phyloP scores from a whole-genome alignment of 2,113 vertebrate species.

The Zapus hudsonius region DNA sequence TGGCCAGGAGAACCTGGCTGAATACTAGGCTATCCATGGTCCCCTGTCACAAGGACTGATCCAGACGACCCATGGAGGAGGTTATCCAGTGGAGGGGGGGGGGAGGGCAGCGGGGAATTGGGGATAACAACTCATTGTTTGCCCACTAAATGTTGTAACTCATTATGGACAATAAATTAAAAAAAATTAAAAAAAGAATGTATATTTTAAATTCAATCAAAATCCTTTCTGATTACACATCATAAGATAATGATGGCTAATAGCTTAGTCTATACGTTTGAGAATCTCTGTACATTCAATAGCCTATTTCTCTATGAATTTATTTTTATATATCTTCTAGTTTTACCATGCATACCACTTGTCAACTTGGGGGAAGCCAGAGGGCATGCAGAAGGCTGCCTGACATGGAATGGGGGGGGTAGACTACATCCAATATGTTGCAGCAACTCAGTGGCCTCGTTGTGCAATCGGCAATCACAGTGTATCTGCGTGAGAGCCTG shows the following conservation, averaged over 20 bases:
- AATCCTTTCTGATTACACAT: not conserved
- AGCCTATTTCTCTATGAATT: not conserved
- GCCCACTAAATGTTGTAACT: too few species aligned
- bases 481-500: not conserved
- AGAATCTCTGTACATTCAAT: not conserved
- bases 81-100: too few species aligned
- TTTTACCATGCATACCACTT: not conserved
- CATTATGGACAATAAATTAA: too few species aligned
- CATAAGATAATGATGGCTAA: not conserved
- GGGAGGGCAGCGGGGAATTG: too few species aligned
- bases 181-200: conserved; percentile 25
- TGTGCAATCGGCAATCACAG: not conserved
- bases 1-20: too few species aligned
- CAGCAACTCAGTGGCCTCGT: not conserved
- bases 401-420: not conserved
- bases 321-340: not conserved
- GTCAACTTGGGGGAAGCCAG: conserved; percentile 22
- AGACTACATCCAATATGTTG: not conserved
- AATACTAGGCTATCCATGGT: too few species aligned
- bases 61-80: too few species aligned
- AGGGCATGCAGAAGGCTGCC: not conserved
- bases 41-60: too few species aligned
- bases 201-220: not conserved
- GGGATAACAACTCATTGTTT: too few species aligned
- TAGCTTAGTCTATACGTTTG: not conserved